Percentiles rank a stretch among this genome's conserved stretches.
These are phyloP conservation scores for Candidula unifasciata DNA, from an alignment of 2,888 invertebrate genomes.

Conservation along the genomic window DNA sequence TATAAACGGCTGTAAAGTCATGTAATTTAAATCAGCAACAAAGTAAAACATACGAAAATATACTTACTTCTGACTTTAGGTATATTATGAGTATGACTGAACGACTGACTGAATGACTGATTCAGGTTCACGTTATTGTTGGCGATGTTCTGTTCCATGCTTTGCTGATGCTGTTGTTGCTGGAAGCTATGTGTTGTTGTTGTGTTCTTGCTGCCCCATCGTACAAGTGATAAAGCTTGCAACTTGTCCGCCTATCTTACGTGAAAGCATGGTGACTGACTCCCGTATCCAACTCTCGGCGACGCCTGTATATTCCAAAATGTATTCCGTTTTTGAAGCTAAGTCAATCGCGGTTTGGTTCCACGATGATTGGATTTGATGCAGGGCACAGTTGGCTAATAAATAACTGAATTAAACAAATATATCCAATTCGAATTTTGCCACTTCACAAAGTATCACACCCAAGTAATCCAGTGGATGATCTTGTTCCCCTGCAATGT, in stretches of 20 bases:
- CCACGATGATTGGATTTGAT: neutral
- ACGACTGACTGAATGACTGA: neutral
- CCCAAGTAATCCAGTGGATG: neutral
- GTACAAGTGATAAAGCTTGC: constrained; percentile 38
- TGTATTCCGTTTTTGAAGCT: constrained; percentile 21
- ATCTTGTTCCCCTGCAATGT: neutral
- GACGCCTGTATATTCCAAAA: neutral
- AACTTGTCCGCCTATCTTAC: constrained; percentile 30
- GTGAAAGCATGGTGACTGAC: constrained; percentile 15
- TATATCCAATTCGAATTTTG: neutral
- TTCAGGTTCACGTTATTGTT: constrained; percentile 47
- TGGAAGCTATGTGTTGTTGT: constrained; percentile 6
- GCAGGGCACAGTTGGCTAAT: neutral
- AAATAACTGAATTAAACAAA: neutral
- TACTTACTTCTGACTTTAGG: constrained; percentile 49
- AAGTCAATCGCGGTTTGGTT: neutral
- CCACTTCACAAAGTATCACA: neutral
- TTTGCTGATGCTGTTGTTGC: constrained; percentile 13
- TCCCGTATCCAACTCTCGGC: constrained; percentile 24
- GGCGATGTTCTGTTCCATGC: constrained; percentile 41
- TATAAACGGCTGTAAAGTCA: neutral
- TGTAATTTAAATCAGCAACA: neutral
- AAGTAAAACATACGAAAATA: constrained; percentile 23
- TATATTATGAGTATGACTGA: neutral
- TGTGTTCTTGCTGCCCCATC: constrained; percentile 35